Percentiles rank a stretch among this genome's conserved stretches.
These are phyloP conservation scores for Didymodactylos carnosus DNA, from an alignment of 2,888 invertebrate species.

Conservation along the genomic window DNA sequence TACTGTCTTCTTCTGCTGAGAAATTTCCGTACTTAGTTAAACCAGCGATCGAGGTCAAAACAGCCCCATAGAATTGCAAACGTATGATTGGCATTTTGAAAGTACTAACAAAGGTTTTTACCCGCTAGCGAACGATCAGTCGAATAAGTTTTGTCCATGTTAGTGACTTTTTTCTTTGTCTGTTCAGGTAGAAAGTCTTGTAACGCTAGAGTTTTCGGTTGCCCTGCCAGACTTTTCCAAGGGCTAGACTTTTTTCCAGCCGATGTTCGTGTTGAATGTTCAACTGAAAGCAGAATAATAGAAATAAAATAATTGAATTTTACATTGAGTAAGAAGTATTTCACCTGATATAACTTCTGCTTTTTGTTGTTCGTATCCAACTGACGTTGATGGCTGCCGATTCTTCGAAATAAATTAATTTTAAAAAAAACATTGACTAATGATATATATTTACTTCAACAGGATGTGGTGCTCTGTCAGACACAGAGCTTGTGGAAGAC, in stretches of 20 bases:
- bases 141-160: too few species aligned
- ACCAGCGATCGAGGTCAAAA: too few species aligned
- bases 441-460: not conserved
- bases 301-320: not conserved
- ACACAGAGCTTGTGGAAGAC: too few species aligned
- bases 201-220: not conserved
- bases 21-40: too few species aligned
- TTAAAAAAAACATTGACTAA: not conserved
- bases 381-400: not conserved
- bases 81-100: too few species aligned
- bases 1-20: too few species aligned
- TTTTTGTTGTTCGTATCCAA: not conserved
- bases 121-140: not conserved
- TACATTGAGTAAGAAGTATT: not conserved
- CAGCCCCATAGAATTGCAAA: too few species aligned
- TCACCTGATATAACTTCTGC: not conserved
- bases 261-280: not conserved
- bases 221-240: not conserved
- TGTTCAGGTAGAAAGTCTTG: not conserved
- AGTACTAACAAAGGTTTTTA: not conserved
- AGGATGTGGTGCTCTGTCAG: too few species aligned
- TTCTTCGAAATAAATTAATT: not conserved
- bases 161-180: not conserved
- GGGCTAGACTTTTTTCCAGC: not conserved
- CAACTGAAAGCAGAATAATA: too few species aligned